Conservation (phyloP, 2,113 vertebrate genomes). For the Pollimyrus isidori region DNA sequence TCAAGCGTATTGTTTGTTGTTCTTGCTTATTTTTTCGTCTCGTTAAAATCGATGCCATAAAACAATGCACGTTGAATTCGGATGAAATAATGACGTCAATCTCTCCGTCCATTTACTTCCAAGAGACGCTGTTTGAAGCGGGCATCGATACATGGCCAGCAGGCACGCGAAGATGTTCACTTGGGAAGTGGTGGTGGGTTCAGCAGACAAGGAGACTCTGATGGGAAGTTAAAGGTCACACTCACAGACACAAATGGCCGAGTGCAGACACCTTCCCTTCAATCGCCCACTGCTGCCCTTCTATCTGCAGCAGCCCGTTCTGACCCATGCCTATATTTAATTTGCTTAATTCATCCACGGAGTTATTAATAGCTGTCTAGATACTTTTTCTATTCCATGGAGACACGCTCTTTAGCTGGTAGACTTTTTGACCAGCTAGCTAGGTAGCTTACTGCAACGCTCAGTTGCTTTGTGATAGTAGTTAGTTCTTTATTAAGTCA, state of each 20-base stretch:
- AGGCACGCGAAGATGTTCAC: not conserved
- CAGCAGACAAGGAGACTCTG: not conserved
- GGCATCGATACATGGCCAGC: not conserved
- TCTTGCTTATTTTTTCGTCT: not conserved
- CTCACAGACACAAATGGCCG: not conserved
- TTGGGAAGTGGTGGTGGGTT: not conserved
- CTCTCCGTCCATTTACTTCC: too few species aligned
- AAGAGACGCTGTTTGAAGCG: not conserved
- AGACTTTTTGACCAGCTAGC: not conserved
- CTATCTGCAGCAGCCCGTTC: not conserved
- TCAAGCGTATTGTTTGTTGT: not conserved
- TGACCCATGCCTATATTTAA: not conserved
- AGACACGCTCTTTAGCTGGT: not conserved
- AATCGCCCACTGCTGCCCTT: not conserved
- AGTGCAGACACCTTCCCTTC: not conserved
- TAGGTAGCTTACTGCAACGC: not conserved
- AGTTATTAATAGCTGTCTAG: not conserved
- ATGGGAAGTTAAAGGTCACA: not conserved
- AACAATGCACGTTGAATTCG: not conserved
- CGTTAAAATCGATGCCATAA: not conserved
- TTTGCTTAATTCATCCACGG: not conserved
- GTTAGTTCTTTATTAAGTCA: not conserved
- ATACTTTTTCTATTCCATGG: not conserved
- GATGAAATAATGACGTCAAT: too few species aligned
- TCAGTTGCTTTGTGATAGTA: not conserved